phyloP scores from a whole-genome alignment of 1,140 invertebrate species.

The Marisa cornuarietis region DNA sequence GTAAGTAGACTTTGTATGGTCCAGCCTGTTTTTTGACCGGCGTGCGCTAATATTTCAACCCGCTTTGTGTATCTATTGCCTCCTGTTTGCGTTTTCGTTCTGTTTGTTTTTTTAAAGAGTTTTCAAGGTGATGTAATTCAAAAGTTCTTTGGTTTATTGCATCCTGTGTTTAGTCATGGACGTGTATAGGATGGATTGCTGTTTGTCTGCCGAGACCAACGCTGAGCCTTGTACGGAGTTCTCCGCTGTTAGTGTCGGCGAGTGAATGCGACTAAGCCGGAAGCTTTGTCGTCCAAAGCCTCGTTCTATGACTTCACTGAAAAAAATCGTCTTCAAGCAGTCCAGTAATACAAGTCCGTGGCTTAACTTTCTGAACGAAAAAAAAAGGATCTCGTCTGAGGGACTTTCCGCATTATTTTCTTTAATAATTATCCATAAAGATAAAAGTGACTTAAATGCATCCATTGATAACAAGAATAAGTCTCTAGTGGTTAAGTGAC shows the following conservation, averaged over 20 bases:
- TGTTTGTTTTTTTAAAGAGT: background rate
- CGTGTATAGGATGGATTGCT: no score
- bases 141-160: background rate
- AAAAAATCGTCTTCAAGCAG: no score
- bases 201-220: no score
- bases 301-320: no score
- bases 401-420: background rate
- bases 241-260: no score
- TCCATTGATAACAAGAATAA: background rate
- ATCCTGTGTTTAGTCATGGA: background rate
- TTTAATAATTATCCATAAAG: background rate
- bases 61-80: background rate
- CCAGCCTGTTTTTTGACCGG: background rate
- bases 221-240: no score
- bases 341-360: no score
- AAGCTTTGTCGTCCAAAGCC: no score
- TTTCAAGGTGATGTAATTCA: background rate
- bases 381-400: no score
- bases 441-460: background rate
- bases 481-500: background rate
- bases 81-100: background rate
- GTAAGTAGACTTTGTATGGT: background rate
- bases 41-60: no score
- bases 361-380: background rate
- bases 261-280: no score